phyloP scores from a whole-genome alignment of 2,113 vertebrate species.

The Oncorhynchus kisutch region DNA sequence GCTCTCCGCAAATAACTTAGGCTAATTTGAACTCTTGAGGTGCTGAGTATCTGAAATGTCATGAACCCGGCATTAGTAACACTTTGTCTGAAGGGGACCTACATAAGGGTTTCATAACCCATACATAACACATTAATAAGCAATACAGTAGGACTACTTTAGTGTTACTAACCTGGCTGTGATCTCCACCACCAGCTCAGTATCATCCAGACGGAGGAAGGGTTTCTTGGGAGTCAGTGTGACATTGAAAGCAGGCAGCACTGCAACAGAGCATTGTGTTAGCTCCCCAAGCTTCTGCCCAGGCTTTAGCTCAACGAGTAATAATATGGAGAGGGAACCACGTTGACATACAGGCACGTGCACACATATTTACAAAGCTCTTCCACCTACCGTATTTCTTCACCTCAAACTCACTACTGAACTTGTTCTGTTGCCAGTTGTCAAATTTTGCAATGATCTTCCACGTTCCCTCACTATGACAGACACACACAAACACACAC shows the following conservation, averaged over 20 bases:
- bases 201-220: constrained; percentile 63
- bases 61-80: too few species aligned
- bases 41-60: too few species aligned
- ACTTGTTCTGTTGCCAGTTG: constrained; percentile 67
- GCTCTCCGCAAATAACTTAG: too few species aligned
- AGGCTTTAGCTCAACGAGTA: too few species aligned
- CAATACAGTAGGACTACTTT: not conserved
- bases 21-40: too few species aligned
- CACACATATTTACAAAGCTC: not conserved
- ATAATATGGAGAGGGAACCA: not conserved
- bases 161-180: constrained; percentile 60
- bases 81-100: too few species aligned
- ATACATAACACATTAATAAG: not conserved
- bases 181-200: constrained; percentile 57
- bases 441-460: constrained; percentile 68
- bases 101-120: too few species aligned
- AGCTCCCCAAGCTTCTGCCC: too few species aligned
- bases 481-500: not conserved
- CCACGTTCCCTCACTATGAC: constrained; percentile 71
- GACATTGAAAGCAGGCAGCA: constrained; percentile 77
- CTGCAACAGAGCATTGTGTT: constrained; percentile 41
- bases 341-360: too few species aligned
- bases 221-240: constrained; percentile 64
- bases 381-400: constrained; percentile 71
- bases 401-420: constrained; percentile 68